Evolutionary conservation across 2,888 invertebrate genomes (phyloP), one percentile per base, ranked within the genome.

Genomic region (Seira sanloemensis): DNA sequence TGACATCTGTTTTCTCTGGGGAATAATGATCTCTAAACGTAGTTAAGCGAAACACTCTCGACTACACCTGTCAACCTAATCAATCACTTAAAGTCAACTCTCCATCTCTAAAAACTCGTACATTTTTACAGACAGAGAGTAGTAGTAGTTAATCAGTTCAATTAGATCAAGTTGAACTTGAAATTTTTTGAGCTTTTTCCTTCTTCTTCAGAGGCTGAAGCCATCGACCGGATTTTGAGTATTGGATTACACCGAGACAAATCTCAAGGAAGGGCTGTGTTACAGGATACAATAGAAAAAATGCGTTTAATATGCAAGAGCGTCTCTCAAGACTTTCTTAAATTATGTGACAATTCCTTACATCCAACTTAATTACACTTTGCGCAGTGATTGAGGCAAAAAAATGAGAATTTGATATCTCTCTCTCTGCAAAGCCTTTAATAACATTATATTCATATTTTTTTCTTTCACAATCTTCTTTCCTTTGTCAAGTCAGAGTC

Each of bases 261-360:
- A n/a, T n/a, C n/a, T n/a, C n/a, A n/a, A n/a, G n/a, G n/a, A n/a
- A n/a, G n/a, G n/a, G n/a, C n/a, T 58, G 4, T n/a, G 58, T 58
- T 58, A 18, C 58, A n/a, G 58, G 58, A 58, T 58, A 58, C 58
- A 4, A 58, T 58, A 4, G 9, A 58, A 58, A 58, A 58, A 58
- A 58, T 2, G 58, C 5, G n/a, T 37, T 37, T n/a, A 37, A 37
- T 37, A 37, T 37, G 37, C 37, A 37, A 37, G 12, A 37, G n/a
- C n/a, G 58, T n/a, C n/a, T 58, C n/a, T 58, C 4, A 58, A 58
- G 9, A n/a, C n/a, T 58, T n/a, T 58, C 18, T 58, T 4, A 58
- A 58, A 58, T 58, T 58, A 58, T 58, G 58, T 58, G 58, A 58
- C 58, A 58, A 58, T 58, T 58, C n/a, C 58, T 58, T 18, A 58